Evolutionary conservation across 2,888 invertebrate genomes (phyloP), one percentile per base, ranked within the genome.

Genomic region (Sympetrum striolatum): DNA sequence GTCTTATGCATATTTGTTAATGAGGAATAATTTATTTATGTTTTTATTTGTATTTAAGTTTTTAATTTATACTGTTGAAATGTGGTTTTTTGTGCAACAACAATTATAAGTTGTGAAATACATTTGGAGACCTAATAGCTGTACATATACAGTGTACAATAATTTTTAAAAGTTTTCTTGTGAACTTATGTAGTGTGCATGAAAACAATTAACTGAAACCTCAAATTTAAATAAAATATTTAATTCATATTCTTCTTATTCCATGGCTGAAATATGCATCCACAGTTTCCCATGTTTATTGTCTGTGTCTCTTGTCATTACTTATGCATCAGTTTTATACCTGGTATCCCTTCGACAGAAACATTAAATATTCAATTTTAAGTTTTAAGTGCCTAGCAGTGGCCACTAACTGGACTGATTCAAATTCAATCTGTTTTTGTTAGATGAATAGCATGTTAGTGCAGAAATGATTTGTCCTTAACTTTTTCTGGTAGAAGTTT

Each of bases 21-120:
- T 48, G 80, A 60, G 80, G 60, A 90, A 90, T 90, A 90, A 90
- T 90, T 90, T 90, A 90, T 90, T 90, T 90, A 80, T 80, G 80
- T 90, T 90, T 90, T 90, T 80, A 80, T 81, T 90, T 79, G 80
- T 80, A 80, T 90, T 90, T 90, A 90, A 90, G 90, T 90, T 90
- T 86, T 90, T 90, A 90, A 90, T 90, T 90, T 90, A 90, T 90
- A 80, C 90, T 90, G 90, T 90, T 90, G 80, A 80, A 80, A 80
- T 90, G 90, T 90, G 80, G 60, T 90, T 80, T 82, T 80, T 90
- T 90, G 80, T 90, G 60, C 60, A 80, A 90, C 58, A 80, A 90
- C 60, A 60, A 53, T 53, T 53, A 53, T 60, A 86, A 86, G 86
- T 86, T 86, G 86, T 86, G 86, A 86, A 86, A 86, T 86, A 86